Base-by-base conservation (phyloP, 2,888 invertebrate species). In the Tetanocera ferruginea region DNA sequence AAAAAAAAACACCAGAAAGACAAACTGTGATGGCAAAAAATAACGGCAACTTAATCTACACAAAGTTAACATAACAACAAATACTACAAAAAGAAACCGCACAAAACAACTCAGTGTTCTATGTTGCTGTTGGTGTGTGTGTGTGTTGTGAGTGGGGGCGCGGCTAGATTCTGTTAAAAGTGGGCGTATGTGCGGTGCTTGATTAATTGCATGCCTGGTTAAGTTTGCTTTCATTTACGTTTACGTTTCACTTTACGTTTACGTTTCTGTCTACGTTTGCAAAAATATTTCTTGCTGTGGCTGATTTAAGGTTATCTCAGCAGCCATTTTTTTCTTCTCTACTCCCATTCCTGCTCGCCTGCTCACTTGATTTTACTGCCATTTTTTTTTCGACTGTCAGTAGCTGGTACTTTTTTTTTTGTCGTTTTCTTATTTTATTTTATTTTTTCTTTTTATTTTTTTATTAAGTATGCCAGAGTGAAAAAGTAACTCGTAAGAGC, bases 181-280 rank as follows among this genome's bases (percentile, higher is more conserved):
- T 57, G 37, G 72, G 72, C 72, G 72, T 71, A 28, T 60, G 28
- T 43, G 75, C 62, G 75, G 66, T 66, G 75, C 75, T 75, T 75
- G 75, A 75, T 75, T 75, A 75, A 75, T 75, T 75, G 75, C 75
- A 75, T 66, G 75, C 64, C 66, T 75, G 64, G 75, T 66, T 64
- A 75, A 75, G 75, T 75, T 75, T 75, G 66, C 75, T 52, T 75
- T 75, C 75, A 75, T 66, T 57, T 72, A 75, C 52, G 69, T 69
- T 34, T 37, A 31, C 72, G 43, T 73, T 73, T n/a, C 28, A 34
- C 60, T 60, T 69, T 23, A 69, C 49, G 9, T 71, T 52, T 19
- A 19, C 28, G 71, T 74, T 75, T 75, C 66, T 66, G 75, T 64
- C 28, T 51, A 75, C 51, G 75, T 75, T 66, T 66, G 75, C 75